Percentiles rank a stretch among this genome's conserved stretches.
Evolutionary conservation across 2,797 vertebrate genomes (phyloP).

Genomic region (Gadopsis marmoratus): DNA sequence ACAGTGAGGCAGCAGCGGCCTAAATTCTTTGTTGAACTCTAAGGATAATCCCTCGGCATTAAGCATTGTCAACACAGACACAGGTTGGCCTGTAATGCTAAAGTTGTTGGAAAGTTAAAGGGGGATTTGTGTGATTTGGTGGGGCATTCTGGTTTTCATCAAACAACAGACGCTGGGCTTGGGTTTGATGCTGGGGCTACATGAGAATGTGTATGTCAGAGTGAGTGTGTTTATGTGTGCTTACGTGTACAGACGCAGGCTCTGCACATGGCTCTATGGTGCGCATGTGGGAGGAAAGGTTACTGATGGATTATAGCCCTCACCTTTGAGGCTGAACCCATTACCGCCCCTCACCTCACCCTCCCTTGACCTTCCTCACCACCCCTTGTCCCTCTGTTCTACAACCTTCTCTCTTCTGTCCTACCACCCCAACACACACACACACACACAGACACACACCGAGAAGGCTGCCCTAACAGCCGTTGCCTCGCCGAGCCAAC

Average conservation of each 20-base stretch:
- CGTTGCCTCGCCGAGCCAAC: conserved; percentile 6
- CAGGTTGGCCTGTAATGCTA: conserved; percentile 73
- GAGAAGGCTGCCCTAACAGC: conserved; percentile 31
- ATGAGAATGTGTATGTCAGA: conserved; percentile 30
- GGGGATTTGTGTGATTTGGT: conserved; percentile 73
- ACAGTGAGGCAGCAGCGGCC: conserved; percentile 63
- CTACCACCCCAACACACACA: conserved; percentile 10
- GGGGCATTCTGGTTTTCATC: conserved; percentile 82
- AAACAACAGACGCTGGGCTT: conserved; percentile 62
- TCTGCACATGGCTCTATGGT: conserved; percentile 41
- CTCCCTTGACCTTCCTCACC: conserved; percentile 51
- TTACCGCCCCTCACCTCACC: conserved; percentile 75
- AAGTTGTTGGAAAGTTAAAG: conserved; percentile 74
- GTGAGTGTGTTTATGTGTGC: conserved; percentile 48
- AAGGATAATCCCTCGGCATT: conserved; percentile 79
- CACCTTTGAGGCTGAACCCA: conserved; percentile 82
- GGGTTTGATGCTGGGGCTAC: conserved; percentile 53
- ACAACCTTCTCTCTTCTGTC: conserved; percentile 37
- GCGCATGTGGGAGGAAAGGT: conserved; percentile 68
- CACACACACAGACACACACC: conserved; percentile 6
- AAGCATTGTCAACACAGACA: conserved; percentile 85
- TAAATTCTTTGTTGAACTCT: conserved; percentile 75
- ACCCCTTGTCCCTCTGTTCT: conserved; percentile 43
- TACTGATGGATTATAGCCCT: conserved; percentile 82
- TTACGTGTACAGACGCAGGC: conserved; percentile 41